These are phyloP conservation scores for Podiceps cristatus DNA, from an alignment of 2,113 vertebrate species.

Conservation along the genomic window DNA sequence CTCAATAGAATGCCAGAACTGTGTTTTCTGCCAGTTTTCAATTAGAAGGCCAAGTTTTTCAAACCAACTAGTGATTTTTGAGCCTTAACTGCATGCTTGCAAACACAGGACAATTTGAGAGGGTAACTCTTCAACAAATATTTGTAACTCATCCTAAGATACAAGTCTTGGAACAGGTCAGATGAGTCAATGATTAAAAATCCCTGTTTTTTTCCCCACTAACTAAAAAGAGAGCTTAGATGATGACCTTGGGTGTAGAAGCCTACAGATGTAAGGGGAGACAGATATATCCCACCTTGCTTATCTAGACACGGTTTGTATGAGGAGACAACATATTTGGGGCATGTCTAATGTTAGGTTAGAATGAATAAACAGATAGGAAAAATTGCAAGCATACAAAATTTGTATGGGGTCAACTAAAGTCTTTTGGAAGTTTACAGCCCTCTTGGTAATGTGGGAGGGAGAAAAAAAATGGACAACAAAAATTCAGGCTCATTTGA, in stretches of 20 bases:
- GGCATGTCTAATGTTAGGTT: not conserved
- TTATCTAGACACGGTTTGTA: not conserved
- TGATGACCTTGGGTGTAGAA: not conserved
- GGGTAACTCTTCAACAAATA: not conserved
- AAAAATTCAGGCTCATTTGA: not conserved
- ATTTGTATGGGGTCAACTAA: not conserved
- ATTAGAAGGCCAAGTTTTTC: not conserved
- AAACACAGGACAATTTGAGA: not conserved
- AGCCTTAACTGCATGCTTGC: not conserved
- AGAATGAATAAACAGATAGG: not conserved
- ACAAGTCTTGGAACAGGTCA: not conserved
- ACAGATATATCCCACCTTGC: not conserved
- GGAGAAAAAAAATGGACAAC: not conserved
- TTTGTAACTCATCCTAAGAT: not conserved
- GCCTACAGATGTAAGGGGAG: not conserved
- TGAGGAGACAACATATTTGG: not conserved
- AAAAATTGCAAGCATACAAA: not conserved
- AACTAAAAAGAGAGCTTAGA: not conserved
- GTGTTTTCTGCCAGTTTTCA: not conserved
- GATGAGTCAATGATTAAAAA: not conserved
- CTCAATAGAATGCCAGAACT: not conserved
- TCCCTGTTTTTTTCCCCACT: rapidly evolving
- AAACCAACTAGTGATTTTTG: not conserved
- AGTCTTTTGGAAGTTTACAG: not conserved
- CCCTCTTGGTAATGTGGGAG: not conserved